phyloP scores from a whole-genome alignment of 2,797 vertebrate genomes.

The Epinephelus coioides region DNA sequence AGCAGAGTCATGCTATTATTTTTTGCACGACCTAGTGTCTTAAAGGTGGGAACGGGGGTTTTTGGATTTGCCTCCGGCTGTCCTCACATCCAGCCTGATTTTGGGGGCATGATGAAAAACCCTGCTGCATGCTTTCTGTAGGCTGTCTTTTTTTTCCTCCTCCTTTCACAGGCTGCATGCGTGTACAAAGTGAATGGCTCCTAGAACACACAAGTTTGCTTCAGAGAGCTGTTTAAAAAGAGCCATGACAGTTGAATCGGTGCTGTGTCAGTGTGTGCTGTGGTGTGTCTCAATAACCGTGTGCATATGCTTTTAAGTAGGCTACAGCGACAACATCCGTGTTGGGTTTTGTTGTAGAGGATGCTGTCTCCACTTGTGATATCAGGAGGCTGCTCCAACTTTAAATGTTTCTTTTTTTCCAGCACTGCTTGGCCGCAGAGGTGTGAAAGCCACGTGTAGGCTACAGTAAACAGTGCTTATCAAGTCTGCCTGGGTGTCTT shows the following conservation, averaged over 20 bases:
- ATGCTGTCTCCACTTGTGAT: constrained; percentile 37
- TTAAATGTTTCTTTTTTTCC: constrained; percentile 21
- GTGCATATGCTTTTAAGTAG: constrained; percentile 38
- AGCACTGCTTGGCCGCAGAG: constrained; percentile 70
- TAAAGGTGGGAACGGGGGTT: constrained; percentile 56
- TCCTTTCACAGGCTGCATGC: constrained; percentile 39
- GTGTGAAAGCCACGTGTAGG: constrained; percentile 83
- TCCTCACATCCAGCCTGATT: constrained; percentile 52
- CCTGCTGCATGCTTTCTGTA: constrained; percentile 56
- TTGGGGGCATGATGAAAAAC: constrained; percentile 49
- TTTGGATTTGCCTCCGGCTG: constrained; percentile 51
- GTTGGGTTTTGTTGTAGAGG: constrained; percentile 32
- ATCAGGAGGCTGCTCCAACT: constrained; percentile 60
- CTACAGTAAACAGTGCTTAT: constrained; percentile 75
- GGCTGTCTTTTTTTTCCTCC: constrained; percentile 13
- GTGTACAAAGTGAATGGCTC: constrained; percentile 37
- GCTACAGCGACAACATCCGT: constrained; percentile 42
- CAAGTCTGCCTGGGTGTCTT: constrained; percentile 4
- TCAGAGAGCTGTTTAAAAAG: neutral
- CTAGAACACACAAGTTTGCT: constrained; percentile 53
- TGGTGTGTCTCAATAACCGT: neutral
- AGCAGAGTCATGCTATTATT: constrained; percentile 81
- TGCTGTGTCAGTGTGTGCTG: neutral
- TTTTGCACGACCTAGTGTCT: constrained; percentile 73
- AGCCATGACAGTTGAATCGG: neutral